These are phyloP conservation scores for Grantiella picta DNA, from an alignment of 2,113 vertebrate species.

Conservation along the genomic window DNA sequence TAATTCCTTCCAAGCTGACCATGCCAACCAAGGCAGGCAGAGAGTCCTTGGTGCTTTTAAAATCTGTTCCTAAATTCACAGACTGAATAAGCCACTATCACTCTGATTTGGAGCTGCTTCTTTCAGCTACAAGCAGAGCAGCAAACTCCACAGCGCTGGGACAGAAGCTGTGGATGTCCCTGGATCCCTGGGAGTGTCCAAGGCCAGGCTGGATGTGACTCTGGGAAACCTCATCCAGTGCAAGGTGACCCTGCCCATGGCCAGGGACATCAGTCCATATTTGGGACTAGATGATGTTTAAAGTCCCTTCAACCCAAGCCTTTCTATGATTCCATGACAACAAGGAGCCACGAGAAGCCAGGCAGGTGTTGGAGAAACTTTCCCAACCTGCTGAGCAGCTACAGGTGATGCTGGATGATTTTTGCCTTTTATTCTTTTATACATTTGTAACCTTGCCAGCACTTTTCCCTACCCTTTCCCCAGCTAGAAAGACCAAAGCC, in stretches of 20 bases:
- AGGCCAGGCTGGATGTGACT: neutral
- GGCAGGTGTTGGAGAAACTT: neutral
- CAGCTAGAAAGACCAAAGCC: too few species aligned
- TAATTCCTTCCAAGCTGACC: neutral
- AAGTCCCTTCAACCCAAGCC: neutral
- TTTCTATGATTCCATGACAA: rapidly evolving
- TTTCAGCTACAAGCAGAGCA: neutral
- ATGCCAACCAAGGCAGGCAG: neutral
- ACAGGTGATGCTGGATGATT: too few species aligned
- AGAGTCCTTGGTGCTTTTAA: neutral
- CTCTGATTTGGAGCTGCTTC: neutral
- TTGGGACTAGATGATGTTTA: too few species aligned
- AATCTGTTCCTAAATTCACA: too few species aligned
- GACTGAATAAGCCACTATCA: too few species aligned
- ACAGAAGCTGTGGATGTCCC: neutral
- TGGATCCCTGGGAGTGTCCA: neutral
- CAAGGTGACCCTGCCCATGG: neutral
- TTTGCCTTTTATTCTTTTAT: too few species aligned
- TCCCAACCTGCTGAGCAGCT: neutral
- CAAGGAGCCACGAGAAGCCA: neutral
- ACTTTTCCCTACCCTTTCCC: too few species aligned
- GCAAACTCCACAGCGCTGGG: neutral
- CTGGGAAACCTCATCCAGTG: neutral
- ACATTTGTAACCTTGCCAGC: too few species aligned
- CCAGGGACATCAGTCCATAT: too few species aligned